phyloP scores from a whole-genome alignment of 2,113 vertebrate genomes.

The Percopsis transmontana region DNA sequence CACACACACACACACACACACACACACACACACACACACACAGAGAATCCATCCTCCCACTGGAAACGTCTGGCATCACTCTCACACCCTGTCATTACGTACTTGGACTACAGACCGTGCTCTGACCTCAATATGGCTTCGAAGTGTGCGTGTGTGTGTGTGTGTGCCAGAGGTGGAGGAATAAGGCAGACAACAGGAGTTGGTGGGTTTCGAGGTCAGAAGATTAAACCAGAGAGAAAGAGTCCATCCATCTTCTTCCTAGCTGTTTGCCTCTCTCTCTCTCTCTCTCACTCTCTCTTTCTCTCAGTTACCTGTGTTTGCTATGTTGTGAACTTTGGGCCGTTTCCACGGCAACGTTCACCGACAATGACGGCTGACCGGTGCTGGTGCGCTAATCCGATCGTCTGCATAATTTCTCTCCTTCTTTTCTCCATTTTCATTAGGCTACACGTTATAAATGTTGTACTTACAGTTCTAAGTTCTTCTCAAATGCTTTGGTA shows the following conservation, averaged over 20 bases:
- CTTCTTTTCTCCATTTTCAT: conserved; percentile 7
- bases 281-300: neutral
- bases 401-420: neutral
- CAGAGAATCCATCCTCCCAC: conserved; percentile 11
- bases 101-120: conserved; percentile 29
- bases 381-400: conserved; percentile 20
- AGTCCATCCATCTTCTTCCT: neutral
- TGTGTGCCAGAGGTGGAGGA: conserved; percentile 1
- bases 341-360: conserved; percentile 63
- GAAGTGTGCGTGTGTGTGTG: conserved; percentile 17
- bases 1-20: neutral
- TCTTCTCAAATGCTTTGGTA: too few species aligned
- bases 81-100: conserved; percentile 56
- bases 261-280: neutral
- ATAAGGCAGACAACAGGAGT: neutral
- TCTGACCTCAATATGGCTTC: conserved; percentile 27
- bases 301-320: conserved; percentile 60
- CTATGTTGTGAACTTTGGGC: conserved; percentile 66
- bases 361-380: conserved; percentile 15
- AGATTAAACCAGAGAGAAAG: conserved; percentile 1
- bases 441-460: too few species aligned
- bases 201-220: neutral
- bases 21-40: conserved; percentile 11
- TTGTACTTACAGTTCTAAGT: too few species aligned
- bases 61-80: conserved; percentile 12